These are phyloP conservation scores for Carlito syrichta DNA, from an alignment of 2,113 vertebrate genomes.

Conservation along the genomic window DNA sequence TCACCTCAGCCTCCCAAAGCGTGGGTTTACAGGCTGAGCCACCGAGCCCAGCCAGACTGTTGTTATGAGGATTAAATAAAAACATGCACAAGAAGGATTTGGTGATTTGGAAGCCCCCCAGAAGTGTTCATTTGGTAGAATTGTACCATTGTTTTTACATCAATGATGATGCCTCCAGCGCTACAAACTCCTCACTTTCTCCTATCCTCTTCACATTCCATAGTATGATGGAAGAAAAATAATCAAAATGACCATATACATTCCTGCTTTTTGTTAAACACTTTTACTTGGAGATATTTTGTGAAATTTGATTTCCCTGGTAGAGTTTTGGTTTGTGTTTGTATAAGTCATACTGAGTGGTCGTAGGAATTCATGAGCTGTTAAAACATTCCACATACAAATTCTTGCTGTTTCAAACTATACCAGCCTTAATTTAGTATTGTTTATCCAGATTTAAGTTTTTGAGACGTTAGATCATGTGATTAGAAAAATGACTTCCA, in stretches of 20 bases:
- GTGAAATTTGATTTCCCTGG: neutral
- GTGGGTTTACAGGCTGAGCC: too few species aligned
- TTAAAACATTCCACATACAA: slow-evolving; percentile 51
- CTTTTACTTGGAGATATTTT: slow-evolving; percentile 22
- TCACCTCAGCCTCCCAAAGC: too few species aligned
- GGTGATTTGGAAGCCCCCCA: neutral
- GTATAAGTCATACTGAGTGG: slow-evolving; percentile 37
- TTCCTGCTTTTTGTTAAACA: neutral
- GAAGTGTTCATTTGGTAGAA: neutral
- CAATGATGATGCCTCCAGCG: fast-evolving
- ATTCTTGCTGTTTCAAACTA: slow-evolving; percentile 64
- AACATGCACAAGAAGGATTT: neutral
- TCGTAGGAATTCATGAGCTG: slow-evolving; percentile 39
- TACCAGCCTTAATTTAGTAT: slow-evolving; percentile 59
- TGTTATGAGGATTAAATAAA: neutral
- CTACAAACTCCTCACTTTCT: neutral
- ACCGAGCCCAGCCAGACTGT: too few species aligned
- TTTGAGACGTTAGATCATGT: slow-evolving; percentile 55
- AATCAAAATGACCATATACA: neutral
- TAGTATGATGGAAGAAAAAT: neutral
- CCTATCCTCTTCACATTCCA: neutral
- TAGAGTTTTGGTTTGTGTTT: slow-evolving; percentile 53
- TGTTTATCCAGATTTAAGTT: slow-evolving; percentile 52
- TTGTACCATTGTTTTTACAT: neutral
- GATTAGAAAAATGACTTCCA: slow-evolving; percentile 57